Evolutionary conservation across 92 coral and sea anemone genomes (phyloP), one percentile per base, ranked within the genome.

Genomic region (Pocillopora grandis): DNA sequence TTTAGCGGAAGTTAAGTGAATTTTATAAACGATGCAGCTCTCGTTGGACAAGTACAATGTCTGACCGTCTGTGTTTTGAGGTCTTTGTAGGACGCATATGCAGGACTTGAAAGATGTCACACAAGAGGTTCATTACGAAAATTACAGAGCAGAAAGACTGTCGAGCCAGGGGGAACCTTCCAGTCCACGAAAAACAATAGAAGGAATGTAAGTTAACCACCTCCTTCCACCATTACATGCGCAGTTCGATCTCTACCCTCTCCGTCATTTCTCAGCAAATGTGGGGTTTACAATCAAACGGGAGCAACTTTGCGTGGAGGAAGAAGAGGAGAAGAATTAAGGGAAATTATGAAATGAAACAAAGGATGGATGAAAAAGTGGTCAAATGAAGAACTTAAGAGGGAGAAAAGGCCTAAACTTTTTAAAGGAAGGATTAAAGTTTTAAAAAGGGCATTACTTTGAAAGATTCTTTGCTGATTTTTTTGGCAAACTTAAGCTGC

Each of bases 111-210:
- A 96, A 79, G 98, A 96, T 70, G 98, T 96, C 21, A 96, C 98
- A 6, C 98, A 96, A 76, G 98, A 96, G 21, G 95, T 96, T n/a
- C 98, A 96, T 73, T 96, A 96, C 42, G 98, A 96, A 86, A 96
- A 96, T 86, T 96, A 90, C 88, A 93, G 98, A 76, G 95, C 98
- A 27, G 96, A 92, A 52, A 85, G 92, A 14, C 89, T 96, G 62
- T 92, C 95, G 27, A 83, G 72, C 18, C 79, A 85, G 57, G 95
- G 93, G 8, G 77, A 83, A 18, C 90, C 97, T 17, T 87, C 95
- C 61, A 71, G 81, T 19, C 94, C 89, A 12, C 89, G 87, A 75
- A 89, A 77, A 89, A 89, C 87, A 75, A 90, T 88, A 58, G 87
- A 88, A 66, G 89, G 82, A 71, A 87, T 89, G 97, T 89, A 82